Evolutionary conservation across 2,113 vertebrate genomes (phyloP).

Genomic region (Genyomyrus donnyi): DNA sequence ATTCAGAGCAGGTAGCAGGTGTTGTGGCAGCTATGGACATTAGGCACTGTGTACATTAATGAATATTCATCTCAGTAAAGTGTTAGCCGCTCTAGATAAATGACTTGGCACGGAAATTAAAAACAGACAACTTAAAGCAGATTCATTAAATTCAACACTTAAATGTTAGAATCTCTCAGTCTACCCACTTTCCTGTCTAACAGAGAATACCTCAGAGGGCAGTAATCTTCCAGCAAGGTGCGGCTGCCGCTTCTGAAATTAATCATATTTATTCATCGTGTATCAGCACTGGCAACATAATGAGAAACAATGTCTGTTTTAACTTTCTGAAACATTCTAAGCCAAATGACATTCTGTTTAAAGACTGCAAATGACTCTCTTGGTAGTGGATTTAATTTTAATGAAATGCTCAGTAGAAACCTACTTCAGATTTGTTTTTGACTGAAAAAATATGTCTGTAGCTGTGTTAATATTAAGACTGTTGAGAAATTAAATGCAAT

Average conservation of each 20-base stretch:
- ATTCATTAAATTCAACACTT: not conserved
- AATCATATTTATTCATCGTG: conserved; percentile 1
- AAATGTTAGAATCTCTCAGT: not conserved
- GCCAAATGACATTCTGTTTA: conserved; percentile 6
- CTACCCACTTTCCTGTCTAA: not conserved
- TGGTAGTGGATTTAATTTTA: not conserved
- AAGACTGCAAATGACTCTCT: conserved; percentile 3
- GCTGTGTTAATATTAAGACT: not conserved
- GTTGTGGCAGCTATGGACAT: not conserved
- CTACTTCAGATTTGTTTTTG: not conserved
- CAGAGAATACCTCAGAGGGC: not conserved
- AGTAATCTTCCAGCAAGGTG: not conserved
- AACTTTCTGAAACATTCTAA: conserved; percentile 7
- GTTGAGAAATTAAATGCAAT: not conserved
- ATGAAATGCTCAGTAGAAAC: not conserved
- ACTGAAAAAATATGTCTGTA: not conserved
- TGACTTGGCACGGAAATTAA: not conserved
- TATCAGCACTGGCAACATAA: not conserved
- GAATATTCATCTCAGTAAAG: not conserved
- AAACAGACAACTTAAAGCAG: conserved; percentile 8
- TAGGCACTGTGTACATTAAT: not conserved
- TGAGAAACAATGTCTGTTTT: not conserved
- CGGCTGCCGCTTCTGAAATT: not conserved
- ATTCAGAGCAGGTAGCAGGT: not conserved
- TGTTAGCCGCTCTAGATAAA: not conserved